Evolutionary conservation across 2,113 vertebrate genomes (phyloP).

Genomic region (Otus sunia): DNA sequence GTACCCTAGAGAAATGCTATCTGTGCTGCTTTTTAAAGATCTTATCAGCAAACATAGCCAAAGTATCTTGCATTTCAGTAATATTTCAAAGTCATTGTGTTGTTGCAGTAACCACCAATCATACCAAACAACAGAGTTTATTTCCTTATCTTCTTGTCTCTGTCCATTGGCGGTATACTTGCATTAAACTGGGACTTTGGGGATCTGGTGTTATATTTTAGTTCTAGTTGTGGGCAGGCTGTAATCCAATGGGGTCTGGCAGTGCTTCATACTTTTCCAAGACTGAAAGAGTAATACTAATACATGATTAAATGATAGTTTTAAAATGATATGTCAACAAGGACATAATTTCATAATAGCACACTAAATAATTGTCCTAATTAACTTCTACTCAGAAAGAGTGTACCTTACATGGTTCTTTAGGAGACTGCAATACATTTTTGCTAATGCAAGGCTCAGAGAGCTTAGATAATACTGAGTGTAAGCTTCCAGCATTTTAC

Average conservation of each 20-base stretch:
- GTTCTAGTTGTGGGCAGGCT: not conserved
- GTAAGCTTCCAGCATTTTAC: not conserved
- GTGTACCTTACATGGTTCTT: not conserved
- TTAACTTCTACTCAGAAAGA: not conserved
- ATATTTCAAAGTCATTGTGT: not conserved
- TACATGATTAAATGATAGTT: not conserved
- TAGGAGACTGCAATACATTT: accelerated
- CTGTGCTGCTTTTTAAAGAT: not conserved
- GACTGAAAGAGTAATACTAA: not conserved
- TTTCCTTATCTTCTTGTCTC: not conserved
- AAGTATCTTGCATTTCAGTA: not conserved
- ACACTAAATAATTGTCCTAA: not conserved
- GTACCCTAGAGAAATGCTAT: not conserved
- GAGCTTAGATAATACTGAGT: not conserved
- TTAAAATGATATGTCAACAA: not conserved
- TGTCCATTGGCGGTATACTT: too few species aligned
- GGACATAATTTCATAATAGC: not conserved
- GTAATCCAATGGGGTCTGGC: not conserved
- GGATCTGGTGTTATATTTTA: not conserved
- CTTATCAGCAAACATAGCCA: not conserved
- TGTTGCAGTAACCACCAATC: not conserved
- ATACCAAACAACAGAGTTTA: not conserved
- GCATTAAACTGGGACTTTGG: not conserved
- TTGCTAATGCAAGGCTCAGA: not conserved
- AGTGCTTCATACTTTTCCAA: not conserved